A percentile compares a stretch with the other conserved stretches of the same genome.
phyloP scores from a whole-genome alignment of 2,113 vertebrate genomes.

The Oxygymnocypris stewartii region DNA sequence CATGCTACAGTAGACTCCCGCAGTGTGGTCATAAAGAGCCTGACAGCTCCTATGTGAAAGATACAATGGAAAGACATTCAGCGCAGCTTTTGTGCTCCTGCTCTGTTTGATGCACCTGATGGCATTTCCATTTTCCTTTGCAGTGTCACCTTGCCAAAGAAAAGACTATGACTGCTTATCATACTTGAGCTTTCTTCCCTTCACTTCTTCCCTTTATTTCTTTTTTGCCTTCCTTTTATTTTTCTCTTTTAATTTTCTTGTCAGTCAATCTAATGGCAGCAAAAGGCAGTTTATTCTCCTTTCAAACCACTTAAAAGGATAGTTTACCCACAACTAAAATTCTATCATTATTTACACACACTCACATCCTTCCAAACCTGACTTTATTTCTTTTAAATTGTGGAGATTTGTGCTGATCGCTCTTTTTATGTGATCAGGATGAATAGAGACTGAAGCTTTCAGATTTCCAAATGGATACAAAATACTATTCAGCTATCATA shows the following conservation, averaged over 20 bases:
- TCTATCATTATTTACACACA: not conserved
- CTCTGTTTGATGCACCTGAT: conserved; percentile 56
- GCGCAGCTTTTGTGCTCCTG: conserved; percentile 37
- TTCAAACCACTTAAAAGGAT: not conserved
- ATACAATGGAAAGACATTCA: conserved; percentile 37
- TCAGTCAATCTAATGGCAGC: conserved; percentile 20
- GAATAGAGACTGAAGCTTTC: not conserved
- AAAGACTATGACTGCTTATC: conserved; percentile 52
- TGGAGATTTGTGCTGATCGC: not conserved
- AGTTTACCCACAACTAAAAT: not conserved
- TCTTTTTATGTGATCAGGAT: not conserved
- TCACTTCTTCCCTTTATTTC: conserved; percentile 10
- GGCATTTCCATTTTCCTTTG: conserved; percentile 61
- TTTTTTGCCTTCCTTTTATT: conserved; percentile 28
- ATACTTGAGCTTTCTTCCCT: conserved; percentile 39
- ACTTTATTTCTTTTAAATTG: not conserved
- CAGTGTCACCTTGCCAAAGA: conserved; percentile 62
- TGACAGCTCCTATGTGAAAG: conserved; percentile 60
- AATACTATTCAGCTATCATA: not conserved
- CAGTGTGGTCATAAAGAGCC: conserved; percentile 68
- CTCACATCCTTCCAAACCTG: not conserved
- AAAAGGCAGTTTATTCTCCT: not conserved
- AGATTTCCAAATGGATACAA: not conserved
- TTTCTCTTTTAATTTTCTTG: conserved; percentile 33
- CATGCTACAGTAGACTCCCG: conserved; percentile 69